Base-by-base conservation (phyloP, 2,113 vertebrate genomes). In the Tupaia tana region DNA sequence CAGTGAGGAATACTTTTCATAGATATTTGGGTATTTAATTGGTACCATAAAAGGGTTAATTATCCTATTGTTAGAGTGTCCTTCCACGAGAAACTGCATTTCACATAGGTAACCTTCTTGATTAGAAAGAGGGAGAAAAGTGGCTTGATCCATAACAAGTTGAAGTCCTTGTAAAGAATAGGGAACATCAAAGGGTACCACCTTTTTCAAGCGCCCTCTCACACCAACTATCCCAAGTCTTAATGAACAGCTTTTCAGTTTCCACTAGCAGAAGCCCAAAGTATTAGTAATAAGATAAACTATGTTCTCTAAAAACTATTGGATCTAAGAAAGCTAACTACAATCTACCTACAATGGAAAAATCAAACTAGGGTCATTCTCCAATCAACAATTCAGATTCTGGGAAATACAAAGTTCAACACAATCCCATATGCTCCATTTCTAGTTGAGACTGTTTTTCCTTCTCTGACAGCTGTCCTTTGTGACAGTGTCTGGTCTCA, bases 321-420 rank as follows among this genome's bases (percentile, higher is more conserved):
- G 61, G 14, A 86, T 97, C 97, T 99, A 98, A 98, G 96, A 74
- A 98, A 92, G 84, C 97, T 97, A 98, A 94, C 98, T 98, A 98
- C 82, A 0, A 59, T 97, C 98, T 98, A 98, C 95, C 92, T 83
- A 98, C 73, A 96, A 77, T 0, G 10, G 66, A 91, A 93, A 95
- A 96, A 95, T 74, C 94, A 96, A 86, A 74, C 96, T 69, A 97
- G 98, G 98, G 98, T 98, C 98, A 99, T 98, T 99, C 98, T 99
- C 98, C 98, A 25, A 97, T 98, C 98, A 98, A 95, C 84, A 73
- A 56, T 18, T 19, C 0, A 0, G 63, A 97, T 96, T 90, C 88
- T 89, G 94, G 90, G 98, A 96, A 94, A 93, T 73, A 93, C 11
- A 43, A 88, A 77, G 66, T 92, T 98, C 86, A 86, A 69, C 92